Base-by-base conservation (phyloP, 2,113 vertebrate species). In the Neopipo cinnamomea region DNA sequence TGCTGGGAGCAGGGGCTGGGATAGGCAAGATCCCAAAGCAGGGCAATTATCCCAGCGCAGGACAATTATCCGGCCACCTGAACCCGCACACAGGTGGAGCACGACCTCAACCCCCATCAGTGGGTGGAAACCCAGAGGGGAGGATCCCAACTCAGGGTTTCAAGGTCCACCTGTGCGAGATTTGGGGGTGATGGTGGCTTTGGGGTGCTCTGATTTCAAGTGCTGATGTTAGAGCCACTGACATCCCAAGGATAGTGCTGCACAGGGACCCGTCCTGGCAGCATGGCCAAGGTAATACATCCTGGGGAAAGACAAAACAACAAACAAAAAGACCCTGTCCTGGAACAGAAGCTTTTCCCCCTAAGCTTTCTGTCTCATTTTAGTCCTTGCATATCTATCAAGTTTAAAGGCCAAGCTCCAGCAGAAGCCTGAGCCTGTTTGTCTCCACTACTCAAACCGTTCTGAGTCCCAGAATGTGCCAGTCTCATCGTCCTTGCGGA, bases 61-160 rank as follows among this genome's bases (percentile, higher is more conserved):
- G n/a, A 71, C 44, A 78, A n/a, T 37, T 65, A 75, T 28, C 56
- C 44, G 0, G 33, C 5, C 37, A 70, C 3, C 28, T 71, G 47
- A 2, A 1, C 33, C 28, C 25, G n/a, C 42, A 33, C n/a, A 30
- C 33, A 33, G 10, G 35, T 3, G 3, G 13, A 35, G 6, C 37
- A 30, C 1, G 0, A 17, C 14, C 74, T 52, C 78, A 49, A 15
- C 9, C n/a, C 56, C 20, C 53, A 23, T 12, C 24, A 14, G 20
- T 8, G 7, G 20, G 8, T 10, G 6, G 28, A 59, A 56, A 58
- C 1, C 0, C 8, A 21, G 2, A 1, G 4, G 27, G 9, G 11
- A 78, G 18, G 6, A 63, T 6, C 14, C 10, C 56, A 78, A 65
- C 85, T 1, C 37, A 62, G 12, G 3, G 8, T 17, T 42, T 61